Evolutionary conservation across 1,140 invertebrate species (phyloP).

Genomic region (Meloidogyne floridensis): DNA sequence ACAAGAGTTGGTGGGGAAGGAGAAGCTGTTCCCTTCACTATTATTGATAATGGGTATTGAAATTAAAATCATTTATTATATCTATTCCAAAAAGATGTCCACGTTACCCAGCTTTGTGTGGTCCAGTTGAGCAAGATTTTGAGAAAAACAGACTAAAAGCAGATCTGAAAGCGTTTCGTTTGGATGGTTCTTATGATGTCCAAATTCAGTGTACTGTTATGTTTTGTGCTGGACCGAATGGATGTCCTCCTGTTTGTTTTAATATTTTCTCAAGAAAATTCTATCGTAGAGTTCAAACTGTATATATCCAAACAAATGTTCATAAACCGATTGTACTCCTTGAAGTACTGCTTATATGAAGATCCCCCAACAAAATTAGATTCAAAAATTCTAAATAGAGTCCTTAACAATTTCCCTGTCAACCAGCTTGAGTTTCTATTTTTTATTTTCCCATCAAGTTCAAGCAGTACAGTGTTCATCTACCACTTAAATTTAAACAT

Average conservation of each 20-base stretch:
- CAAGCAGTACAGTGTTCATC: too few species aligned
- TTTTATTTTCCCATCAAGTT: too few species aligned
- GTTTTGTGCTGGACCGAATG: slow-evolving; percentile 66
- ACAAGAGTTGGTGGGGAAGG: slow-evolving; percentile 64
- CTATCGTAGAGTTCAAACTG: not conserved
- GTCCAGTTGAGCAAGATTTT: slow-evolving; percentile 65
- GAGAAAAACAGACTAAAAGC: slow-evolving; percentile 61
- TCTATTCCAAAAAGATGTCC: slow-evolving; percentile 50
- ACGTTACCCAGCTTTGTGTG: slow-evolving; percentile 64
- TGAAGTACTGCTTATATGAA: not conserved
- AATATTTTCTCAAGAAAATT: not conserved
- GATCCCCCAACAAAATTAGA: too few species aligned
- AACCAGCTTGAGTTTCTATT: too few species aligned
- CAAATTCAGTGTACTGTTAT: slow-evolving; percentile 65
- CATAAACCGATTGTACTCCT: not conserved
- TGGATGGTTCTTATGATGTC: slow-evolving; percentile 65
- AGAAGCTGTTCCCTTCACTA: slow-evolving; percentile 62
- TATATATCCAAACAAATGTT: not conserved
- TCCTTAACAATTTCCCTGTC: too few species aligned
- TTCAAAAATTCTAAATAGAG: not conserved
- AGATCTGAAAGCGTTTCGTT: slow-evolving; percentile 65
- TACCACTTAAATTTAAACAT: not conserved
- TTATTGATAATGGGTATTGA: slow-evolving; percentile 62
- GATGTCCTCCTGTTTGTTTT: slow-evolving; percentile 59
- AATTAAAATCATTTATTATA: not conserved